Conservation (phyloP, 2,888 invertebrate genomes). For the Gari tellinella region DNA sequence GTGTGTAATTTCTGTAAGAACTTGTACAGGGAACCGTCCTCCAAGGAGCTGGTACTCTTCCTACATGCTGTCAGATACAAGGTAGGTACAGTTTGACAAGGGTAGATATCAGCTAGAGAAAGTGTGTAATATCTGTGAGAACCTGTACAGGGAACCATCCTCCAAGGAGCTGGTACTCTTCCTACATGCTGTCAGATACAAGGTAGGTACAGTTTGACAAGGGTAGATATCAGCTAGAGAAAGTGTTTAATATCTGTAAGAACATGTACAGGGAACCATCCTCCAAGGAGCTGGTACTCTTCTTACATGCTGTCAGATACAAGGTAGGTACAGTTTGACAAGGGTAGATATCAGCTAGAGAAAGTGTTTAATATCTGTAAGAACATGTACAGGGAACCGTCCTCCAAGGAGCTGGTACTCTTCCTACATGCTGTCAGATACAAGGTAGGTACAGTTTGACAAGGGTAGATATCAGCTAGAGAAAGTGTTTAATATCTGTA, state of each 20-base stretch:
- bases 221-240: conserved; percentile 87
- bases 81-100: conserved; percentile 67
- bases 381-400: conserved; percentile 95
- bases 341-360: conserved; percentile 87
- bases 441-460: conserved; percentile 69
- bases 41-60: conserved; percentile 97
- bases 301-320: conserved; percentile 90
- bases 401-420: conserved; percentile 96
- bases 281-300: conserved; percentile 96
- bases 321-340: conserved; percentile 69
- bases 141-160: conserved; percentile 95
- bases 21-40: conserved; percentile 95
- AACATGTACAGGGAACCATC: conserved; percentile 96
- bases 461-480: conserved; percentile 87
- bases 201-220: conserved; percentile 69
- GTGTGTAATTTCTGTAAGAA: conserved; percentile 97
- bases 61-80: conserved; percentile 89
- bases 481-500: conserved; percentile 96
- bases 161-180: conserved; percentile 97
- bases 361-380: conserved; percentile 97
- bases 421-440: conserved; percentile 92
- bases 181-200: conserved; percentile 90
- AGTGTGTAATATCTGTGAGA: conserved; percentile 97
- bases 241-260: conserved; percentile 96
- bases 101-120: conserved; percentile 88